Percentiles rank a stretch among this genome's conserved stretches.
Conservation (phyloP, 2,113 vertebrate genomes). For the Cariama cristata region DNA sequence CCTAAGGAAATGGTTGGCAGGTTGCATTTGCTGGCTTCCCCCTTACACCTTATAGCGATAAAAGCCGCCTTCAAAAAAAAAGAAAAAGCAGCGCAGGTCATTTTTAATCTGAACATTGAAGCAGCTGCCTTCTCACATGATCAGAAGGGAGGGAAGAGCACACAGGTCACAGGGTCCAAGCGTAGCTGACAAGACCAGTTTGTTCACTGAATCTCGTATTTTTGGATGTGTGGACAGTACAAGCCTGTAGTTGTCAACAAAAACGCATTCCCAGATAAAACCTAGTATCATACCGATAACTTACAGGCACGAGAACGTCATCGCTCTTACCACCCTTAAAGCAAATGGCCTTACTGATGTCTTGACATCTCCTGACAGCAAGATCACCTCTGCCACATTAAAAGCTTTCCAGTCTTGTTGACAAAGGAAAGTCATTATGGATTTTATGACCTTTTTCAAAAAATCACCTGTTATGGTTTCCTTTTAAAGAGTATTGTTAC, state of each 20-base stretch:
- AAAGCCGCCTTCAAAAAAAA: neutral
- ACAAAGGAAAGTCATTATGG: neutral
- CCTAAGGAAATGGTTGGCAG: neutral
- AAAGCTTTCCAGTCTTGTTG: neutral
- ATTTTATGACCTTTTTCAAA: neutral
- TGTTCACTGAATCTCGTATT: rapidly evolving
- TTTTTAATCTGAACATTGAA: neutral
- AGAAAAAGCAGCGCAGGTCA: neutral
- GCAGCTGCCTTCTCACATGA: neutral
- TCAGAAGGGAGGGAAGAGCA: neutral
- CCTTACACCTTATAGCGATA: neutral
- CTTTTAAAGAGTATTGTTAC: neutral
- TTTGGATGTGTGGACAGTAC: neutral
- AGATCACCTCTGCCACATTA: neutral
- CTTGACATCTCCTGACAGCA: neutral
- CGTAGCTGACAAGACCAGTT: neutral
- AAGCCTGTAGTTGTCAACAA: neutral
- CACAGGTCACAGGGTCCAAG: neutral
- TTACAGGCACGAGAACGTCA: neutral
- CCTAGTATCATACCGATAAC: neutral
- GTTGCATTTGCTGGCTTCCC: neutral
- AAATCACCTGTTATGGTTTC: neutral
- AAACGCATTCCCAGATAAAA: neutral
- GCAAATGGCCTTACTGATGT: neutral
- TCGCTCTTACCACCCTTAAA: neutral